Base-by-base conservation (phyloP, 2,113 vertebrate species). In the Passer domesticus region DNA sequence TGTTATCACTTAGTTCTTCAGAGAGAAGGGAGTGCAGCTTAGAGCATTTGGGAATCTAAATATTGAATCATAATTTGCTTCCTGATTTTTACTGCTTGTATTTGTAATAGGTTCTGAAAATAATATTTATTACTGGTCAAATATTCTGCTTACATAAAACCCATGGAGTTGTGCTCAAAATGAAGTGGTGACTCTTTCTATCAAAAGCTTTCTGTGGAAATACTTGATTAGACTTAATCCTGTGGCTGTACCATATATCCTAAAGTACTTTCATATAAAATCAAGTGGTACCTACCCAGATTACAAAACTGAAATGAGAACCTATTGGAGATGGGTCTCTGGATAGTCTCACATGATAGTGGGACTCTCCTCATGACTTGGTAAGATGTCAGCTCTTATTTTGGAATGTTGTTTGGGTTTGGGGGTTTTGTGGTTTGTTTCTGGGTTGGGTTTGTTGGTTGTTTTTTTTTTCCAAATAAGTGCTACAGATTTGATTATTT, bases 261-360 rank as follows among this genome's bases (percentile, higher is more conserved):
- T 64, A n/a, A 80, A 25, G 55, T 79, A 8, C 23, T 50, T 23
- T 83, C 22, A 15, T 25, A 15, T 66, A 46, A 64, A 81, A n/a
- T 43, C 28, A 74, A 46, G 67, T 18, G 39, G n/a, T 20, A 47
- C 15, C 11, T 20, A 47, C 15, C 11, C 69, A 91, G 58, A 15
- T 63, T 16, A 43, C 25, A 44, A 19, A 89, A 63, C 19, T 43
- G 37, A 73, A 66, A 22, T 44, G 59, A 52, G 37, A 73, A 62
- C 64, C 18, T 73, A 31, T 10, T 89, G 46, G 41, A 72, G 47
- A n/a, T 3, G 0, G 27, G 21, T 77, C 25, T 87, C 52, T 62
- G 31, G 28, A 5, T 46, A 13, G 50, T 62, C 47, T 63, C 18
- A 20, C 0, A 0, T 46, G 55, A 18, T 13, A 31, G 15, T 33